phyloP scores from a whole-genome alignment of 2,113 vertebrate genomes.

The Cyanoderma ruficeps region DNA sequence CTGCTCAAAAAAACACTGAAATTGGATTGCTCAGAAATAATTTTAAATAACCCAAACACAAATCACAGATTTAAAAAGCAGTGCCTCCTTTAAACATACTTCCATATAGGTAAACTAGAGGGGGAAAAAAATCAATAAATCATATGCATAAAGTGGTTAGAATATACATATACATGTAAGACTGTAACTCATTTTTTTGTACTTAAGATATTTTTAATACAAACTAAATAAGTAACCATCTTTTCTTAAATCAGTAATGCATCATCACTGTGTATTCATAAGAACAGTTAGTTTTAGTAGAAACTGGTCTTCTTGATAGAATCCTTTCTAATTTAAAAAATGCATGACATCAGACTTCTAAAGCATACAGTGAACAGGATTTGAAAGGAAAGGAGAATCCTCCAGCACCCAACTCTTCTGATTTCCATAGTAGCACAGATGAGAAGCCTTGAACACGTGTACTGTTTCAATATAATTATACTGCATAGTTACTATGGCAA shows the following conservation, averaged over 20 bases:
- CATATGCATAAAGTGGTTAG: not conserved
- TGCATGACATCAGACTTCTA: not conserved
- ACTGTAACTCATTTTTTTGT: not conserved
- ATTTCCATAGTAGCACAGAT: not conserved
- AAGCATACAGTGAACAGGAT: not conserved
- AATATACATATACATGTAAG: not conserved
- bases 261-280: not conserved
- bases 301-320: not conserved
- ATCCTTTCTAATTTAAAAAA: not conserved
- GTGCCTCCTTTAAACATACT: not conserved
- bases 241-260: not conserved
- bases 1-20: not conserved
- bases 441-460: not conserved
- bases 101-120: not conserved
- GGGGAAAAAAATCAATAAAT: not conserved
- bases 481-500: conserved; percentile 7
- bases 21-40: not conserved
- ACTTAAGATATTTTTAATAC: not conserved
- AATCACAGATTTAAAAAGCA: not conserved
- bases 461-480: not conserved
- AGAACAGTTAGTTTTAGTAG: not conserved
- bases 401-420: not conserved
- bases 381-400: not conserved
- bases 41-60: not conserved
- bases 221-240: not conserved